Conservation (phyloP, 1,140 invertebrate species). For the Hylyphantes graminicola region DNA sequence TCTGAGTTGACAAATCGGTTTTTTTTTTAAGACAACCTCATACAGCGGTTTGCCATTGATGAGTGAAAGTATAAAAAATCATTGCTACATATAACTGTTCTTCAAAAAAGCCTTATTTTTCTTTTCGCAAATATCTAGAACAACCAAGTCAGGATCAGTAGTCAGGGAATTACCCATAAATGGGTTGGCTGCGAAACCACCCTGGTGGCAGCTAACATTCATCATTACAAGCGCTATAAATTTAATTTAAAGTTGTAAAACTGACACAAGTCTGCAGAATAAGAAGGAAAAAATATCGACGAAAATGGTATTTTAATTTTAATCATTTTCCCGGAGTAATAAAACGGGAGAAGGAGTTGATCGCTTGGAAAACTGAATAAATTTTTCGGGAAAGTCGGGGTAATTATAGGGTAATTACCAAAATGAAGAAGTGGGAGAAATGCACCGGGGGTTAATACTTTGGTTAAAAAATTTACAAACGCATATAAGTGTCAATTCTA, state of each 20-base stretch:
- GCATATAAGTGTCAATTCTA: too few species aligned
- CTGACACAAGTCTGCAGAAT: background rate
- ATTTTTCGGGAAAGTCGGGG: background rate
- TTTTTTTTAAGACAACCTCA: too few species aligned
- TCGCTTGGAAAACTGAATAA: conserved; percentile 31
- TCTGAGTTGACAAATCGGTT: too few species aligned
- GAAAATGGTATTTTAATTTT: conserved; percentile 48
- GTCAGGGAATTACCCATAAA: conserved; percentile 42
- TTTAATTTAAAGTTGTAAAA: conserved; percentile 38
- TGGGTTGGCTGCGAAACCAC: conserved; percentile 31
- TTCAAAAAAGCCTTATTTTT: too few species aligned
- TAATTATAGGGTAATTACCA: conserved; percentile 36
- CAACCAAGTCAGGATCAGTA: conserved; percentile 1
- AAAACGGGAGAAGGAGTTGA: conserved; percentile 33
- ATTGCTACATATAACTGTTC: too few species aligned
- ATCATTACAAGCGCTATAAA: conserved; percentile 30
- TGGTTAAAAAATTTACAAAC: background rate
- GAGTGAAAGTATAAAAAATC: too few species aligned
- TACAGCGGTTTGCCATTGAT: too few species aligned
- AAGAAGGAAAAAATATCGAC: background rate
- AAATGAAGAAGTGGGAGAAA: conserved; percentile 18
- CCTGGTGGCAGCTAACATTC: conserved; percentile 30
- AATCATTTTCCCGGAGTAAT: conserved; percentile 47
- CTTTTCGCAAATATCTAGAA: too few species aligned
- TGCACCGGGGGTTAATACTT: conserved; percentile 17